Conservation (phyloP, 1,140 invertebrate genomes). For the Proales similis region DNA sequence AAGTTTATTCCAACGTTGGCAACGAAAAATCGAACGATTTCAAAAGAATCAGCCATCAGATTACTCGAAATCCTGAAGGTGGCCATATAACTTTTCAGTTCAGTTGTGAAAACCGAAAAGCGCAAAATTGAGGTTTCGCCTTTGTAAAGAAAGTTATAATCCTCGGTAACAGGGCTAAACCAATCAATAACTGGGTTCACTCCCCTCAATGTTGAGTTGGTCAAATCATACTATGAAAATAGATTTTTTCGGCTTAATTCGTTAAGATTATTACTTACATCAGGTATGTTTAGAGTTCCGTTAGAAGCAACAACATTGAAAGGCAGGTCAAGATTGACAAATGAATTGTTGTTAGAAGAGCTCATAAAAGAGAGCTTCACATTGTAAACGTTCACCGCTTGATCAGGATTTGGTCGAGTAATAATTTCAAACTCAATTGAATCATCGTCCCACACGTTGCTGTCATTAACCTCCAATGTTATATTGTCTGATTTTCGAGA, state of each 20-base stretch:
- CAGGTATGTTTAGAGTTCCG: background rate
- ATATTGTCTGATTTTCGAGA: constrained; percentile 13
- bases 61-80: background rate
- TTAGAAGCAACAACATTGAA: background rate
- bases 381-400: no score
- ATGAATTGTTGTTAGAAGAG: no score
- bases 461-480: background rate
- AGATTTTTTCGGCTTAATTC: constrained; percentile 4
- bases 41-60: constrained; percentile 11
- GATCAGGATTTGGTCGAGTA: background rate
- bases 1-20: constrained; percentile 37
- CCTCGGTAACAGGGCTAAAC: constrained; percentile 39
- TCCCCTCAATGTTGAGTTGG: background rate
- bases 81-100: background rate
- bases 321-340: no score
- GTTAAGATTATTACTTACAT: constrained; percentile 2
- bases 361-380: no score
- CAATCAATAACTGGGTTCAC: constrained; percentile 40
- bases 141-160: constrained; percentile 37
- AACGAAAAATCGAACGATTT: constrained; percentile 24
- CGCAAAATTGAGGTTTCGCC: constrained; percentile 38
- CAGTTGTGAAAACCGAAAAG: constrained; percentile 25
- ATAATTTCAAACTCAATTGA: constrained; percentile 31
- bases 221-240: background rate
- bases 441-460: constrained; percentile 14